These are phyloP conservation scores for Esox lucius DNA, from an alignment of 2,797 vertebrate genomes.

Conservation along the genomic window DNA sequence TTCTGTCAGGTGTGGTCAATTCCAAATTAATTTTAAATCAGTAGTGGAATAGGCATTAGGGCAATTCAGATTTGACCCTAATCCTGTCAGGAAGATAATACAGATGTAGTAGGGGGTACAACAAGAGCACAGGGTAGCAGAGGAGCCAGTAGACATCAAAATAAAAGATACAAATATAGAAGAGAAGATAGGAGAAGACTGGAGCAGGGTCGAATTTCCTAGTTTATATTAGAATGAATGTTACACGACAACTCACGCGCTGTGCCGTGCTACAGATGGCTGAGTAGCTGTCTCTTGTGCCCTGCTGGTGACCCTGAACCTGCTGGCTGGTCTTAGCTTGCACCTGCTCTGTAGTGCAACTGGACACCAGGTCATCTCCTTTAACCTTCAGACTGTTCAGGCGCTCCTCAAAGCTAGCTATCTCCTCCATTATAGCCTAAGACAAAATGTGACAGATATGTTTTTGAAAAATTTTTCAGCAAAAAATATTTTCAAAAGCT, in stretches of 20 bases:
- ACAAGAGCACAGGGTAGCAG: neutral
- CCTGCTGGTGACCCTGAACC: slow-evolving; percentile 87
- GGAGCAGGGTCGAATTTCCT: neutral
- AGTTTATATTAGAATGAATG: neutral
- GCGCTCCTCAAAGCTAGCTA: slow-evolving; percentile 91
- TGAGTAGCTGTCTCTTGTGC: slow-evolving; percentile 91
- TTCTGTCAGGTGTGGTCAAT: too few relatives aligned
- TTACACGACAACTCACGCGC: slow-evolving; percentile 77
- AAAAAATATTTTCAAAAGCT: neutral
- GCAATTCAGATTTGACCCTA: too few relatives aligned
- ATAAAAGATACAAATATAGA: neutral
- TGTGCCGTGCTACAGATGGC: slow-evolving; percentile 96
- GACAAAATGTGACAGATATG: neutral
- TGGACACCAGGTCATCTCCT: slow-evolving; percentile 83
- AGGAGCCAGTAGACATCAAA: neutral
- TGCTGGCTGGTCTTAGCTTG: slow-evolving; percentile 89
- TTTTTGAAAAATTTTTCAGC: neutral
- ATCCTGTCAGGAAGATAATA: too few relatives aligned
- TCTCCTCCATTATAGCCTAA: slow-evolving; percentile 98
- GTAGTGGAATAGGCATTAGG: too few relatives aligned
- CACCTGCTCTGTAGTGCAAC: slow-evolving; percentile 84
- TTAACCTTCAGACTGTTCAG: slow-evolving; percentile 83
- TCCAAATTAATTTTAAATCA: too few relatives aligned
- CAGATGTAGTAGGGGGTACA: neutral
- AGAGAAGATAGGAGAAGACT: neutral